Conservation (phyloP, 2,797 vertebrate species). For the Astyanax mexicanus region DNA sequence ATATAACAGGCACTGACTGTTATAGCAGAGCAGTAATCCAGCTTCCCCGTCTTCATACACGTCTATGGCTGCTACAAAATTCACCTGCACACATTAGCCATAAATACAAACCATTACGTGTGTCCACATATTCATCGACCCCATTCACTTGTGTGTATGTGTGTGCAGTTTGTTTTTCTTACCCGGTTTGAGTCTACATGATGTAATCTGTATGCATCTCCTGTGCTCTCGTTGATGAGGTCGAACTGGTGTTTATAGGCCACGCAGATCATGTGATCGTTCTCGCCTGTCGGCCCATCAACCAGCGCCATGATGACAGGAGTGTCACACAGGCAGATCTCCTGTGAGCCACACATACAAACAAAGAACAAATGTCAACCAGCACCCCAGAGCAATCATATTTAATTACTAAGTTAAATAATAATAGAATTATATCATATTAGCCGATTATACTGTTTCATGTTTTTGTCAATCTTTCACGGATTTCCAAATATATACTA, state of each 20-base stretch:
- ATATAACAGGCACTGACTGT: constrained; percentile 86
- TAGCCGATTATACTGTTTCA: too few relatives aligned
- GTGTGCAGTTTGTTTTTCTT: constrained; percentile 63
- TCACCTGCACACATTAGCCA: constrained; percentile 84
- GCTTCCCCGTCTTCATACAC: constrained; percentile 98
- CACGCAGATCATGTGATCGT: constrained; percentile 98
- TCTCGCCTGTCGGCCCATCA: constrained; percentile 93
- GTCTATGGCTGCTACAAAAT: constrained; percentile 97
- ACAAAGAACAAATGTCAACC: neutral
- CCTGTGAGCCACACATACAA: constrained; percentile 74
- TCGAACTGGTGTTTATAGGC: constrained; percentile 98
- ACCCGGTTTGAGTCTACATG: constrained; percentile 94
- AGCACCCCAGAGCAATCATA: too few relatives aligned
- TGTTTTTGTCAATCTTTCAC: too few relatives aligned
- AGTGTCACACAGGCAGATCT: constrained; percentile 95
- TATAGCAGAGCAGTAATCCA: constrained; percentile 94
- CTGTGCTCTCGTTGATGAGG: constrained; percentile 96
- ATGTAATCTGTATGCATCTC: constrained; percentile 91
- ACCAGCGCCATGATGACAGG: constrained; percentile 93
- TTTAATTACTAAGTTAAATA: too few relatives aligned
- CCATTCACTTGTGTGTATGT: neutral
- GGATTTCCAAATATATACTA: too few relatives aligned
- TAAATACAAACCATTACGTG: neutral
- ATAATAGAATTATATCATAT: too few relatives aligned
- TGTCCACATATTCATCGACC: neutral